Conservation (phyloP, 2,797 vertebrate species). For the Erpetoichthys calabaricus region DNA sequence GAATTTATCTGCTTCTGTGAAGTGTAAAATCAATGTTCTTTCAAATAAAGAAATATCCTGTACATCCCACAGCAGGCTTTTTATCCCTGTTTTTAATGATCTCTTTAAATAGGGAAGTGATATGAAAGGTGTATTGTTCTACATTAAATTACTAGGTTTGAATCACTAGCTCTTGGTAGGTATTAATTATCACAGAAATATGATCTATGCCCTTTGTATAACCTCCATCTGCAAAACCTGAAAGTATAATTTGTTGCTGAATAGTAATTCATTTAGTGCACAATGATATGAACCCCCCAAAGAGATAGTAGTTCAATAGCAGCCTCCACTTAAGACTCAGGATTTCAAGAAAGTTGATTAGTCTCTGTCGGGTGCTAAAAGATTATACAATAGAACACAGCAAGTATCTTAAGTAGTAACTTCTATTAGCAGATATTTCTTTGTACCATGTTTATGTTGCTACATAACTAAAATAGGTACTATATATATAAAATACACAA, state of each 20-base stretch:
- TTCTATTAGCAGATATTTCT: too few species aligned
- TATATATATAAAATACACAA: too few species aligned
- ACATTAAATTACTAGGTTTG: background rate
- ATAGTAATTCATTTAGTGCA: background rate
- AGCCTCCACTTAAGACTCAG: background rate
- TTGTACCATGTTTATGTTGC: too few species aligned
- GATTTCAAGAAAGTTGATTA: background rate
- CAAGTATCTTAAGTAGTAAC: background rate
- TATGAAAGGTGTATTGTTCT: constrained; percentile 1
- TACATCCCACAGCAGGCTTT: background rate
- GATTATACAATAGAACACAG: background rate
- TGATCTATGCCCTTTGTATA: background rate
- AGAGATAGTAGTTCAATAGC: background rate
- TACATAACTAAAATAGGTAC: too few species aligned
- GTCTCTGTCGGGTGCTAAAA: background rate
- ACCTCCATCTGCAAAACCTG: background rate
- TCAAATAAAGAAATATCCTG: background rate
- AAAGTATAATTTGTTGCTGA: constrained; percentile 2
- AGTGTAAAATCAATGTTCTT: background rate
- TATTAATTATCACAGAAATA: constrained; percentile 1
- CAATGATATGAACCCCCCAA: background rate
- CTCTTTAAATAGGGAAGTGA: constrained; percentile 1
- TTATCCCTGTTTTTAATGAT: background rate
- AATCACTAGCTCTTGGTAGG: background rate
- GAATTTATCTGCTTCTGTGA: background rate